Evolutionary conservation across 2,113 vertebrate species (phyloP).

Genomic region (Lethenteron reissneri): DNA sequence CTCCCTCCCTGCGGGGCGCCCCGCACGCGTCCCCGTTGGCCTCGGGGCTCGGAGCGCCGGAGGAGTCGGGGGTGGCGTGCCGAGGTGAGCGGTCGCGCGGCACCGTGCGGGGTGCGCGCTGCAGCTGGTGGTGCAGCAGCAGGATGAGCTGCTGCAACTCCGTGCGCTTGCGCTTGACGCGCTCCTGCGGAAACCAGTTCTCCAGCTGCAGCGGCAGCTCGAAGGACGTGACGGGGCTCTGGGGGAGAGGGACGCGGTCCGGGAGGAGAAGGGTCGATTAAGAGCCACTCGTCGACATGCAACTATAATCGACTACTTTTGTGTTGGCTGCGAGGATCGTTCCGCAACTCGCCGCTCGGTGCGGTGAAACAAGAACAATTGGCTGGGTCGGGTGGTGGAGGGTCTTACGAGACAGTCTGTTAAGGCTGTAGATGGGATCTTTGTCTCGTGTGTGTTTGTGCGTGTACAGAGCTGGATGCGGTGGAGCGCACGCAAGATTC

Average conservation of each 20-base stretch:
- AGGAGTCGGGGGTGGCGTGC: no score
- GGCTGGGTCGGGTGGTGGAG: no score
- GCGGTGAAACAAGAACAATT: background rate
- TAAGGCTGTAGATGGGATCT: no score
- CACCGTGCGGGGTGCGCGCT: no score
- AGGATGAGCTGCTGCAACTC: constrained; percentile 74
- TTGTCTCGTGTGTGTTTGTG: no score
- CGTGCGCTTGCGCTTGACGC: constrained; percentile 89
- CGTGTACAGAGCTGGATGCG: no score
- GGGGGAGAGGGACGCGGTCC: constrained; percentile 8
- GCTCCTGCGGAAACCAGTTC: constrained; percentile 76
- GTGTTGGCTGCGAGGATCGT: background rate
- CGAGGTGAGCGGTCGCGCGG: no score
- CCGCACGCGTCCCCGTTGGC: no score
- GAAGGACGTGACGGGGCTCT: constrained; percentile 76
- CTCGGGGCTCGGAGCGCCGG: no score
- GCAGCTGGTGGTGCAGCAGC: constrained; percentile 40
- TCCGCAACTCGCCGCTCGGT: background rate
- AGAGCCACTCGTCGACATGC: background rate
- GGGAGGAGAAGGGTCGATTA: background rate
- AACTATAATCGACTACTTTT: background rate
- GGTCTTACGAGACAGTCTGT: no score
- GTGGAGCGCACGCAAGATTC: no score
- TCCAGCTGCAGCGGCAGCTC: constrained; percentile 65
- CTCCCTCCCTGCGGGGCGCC: no score